phyloP scores from a whole-genome alignment of 1,140 invertebrate species.

The Caenorhabditis latens region DNA sequence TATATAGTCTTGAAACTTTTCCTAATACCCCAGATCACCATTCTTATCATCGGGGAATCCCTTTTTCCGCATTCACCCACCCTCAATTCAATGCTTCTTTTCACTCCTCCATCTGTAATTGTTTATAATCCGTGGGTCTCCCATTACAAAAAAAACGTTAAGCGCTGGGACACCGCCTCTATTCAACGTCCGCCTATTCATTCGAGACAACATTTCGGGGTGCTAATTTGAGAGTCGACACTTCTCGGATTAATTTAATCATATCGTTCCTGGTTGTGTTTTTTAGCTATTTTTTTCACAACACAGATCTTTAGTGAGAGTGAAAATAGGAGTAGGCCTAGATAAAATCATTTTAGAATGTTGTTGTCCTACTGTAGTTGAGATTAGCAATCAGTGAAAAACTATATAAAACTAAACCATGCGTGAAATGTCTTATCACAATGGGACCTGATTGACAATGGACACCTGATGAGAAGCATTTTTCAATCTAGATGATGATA shows the following conservation, averaged over 20 bases:
- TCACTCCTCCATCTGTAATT: not conserved
- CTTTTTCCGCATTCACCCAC: not conserved
- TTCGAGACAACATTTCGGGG: constrained; percentile 29
- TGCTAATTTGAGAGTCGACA: constrained; percentile 42
- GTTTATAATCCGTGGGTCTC: constrained; percentile 14
- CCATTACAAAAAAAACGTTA: constrained; percentile 4
- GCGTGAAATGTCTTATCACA: not conserved
- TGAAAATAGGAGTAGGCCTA: not conserved
- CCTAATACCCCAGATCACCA: not conserved
- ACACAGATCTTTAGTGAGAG: not conserved
- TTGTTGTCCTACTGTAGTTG: not conserved
- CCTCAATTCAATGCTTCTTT: not conserved
- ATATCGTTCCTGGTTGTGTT: constrained; percentile 17
- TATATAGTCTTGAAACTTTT: no score
- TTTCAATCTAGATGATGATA: not conserved
- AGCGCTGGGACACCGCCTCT: constrained; percentile 28
- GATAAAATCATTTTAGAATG: not conserved
- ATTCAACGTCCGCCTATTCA: constrained; percentile 51
- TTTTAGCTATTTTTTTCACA: not conserved
- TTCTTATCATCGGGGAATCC: not conserved
- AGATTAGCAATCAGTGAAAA: constrained; percentile 11
- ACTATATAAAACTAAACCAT: constrained; percentile 8
- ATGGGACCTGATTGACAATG: constrained; percentile 9
- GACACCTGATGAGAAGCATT: not conserved
- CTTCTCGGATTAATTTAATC: constrained; percentile 37